Evolutionary conservation across 1,140 invertebrate genomes (phyloP).

Genomic region (Drosophila tsacasi): DNA sequence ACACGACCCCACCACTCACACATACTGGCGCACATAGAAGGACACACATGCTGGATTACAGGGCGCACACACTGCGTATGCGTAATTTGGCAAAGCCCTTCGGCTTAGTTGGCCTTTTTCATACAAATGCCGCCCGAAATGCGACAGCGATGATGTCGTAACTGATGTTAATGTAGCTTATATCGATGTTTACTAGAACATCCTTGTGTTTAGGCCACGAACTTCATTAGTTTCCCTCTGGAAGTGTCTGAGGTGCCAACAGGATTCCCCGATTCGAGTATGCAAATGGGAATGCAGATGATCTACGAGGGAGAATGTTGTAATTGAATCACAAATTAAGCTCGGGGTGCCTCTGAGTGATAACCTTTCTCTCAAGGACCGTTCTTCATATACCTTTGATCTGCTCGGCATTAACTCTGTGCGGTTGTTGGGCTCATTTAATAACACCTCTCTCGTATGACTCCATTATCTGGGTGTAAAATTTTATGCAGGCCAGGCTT

Average conservation of each 20-base stretch:
- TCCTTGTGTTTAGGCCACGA: constrained; percentile 2
- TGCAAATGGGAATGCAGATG: constrained; percentile 10
- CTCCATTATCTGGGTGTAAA: constrained; percentile 59
- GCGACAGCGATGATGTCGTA: constrained; percentile 18
- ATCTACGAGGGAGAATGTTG: background rate
- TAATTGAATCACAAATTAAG: constrained; percentile 31
- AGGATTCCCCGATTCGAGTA: background rate
- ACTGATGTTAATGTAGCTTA: constrained; percentile 26
- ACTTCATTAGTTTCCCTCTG: constrained; percentile 33
- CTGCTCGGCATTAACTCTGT: constrained; percentile 12
- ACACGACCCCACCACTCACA: constrained; percentile 42
- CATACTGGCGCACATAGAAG: constrained; percentile 15
- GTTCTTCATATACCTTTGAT: constrained; percentile 16
- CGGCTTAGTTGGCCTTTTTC: constrained; percentile 47
- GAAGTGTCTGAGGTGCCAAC: constrained; percentile 6
- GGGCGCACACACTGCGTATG: constrained; percentile 70
- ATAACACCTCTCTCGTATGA: constrained; percentile 26
- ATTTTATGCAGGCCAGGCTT: constrained; percentile 52
- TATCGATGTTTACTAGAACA: constrained; percentile 5
- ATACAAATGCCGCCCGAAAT: constrained; percentile 15
- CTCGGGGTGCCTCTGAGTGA: background rate
- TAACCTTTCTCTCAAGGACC: constrained; percentile 8
- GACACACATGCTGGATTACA: constrained; percentile 49
- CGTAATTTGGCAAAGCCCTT: constrained; percentile 64
- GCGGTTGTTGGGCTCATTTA: constrained; percentile 33